Evolutionary conservation across 2,113 vertebrate species (phyloP).

Genomic region (Chinchilla lanigera): DNA sequence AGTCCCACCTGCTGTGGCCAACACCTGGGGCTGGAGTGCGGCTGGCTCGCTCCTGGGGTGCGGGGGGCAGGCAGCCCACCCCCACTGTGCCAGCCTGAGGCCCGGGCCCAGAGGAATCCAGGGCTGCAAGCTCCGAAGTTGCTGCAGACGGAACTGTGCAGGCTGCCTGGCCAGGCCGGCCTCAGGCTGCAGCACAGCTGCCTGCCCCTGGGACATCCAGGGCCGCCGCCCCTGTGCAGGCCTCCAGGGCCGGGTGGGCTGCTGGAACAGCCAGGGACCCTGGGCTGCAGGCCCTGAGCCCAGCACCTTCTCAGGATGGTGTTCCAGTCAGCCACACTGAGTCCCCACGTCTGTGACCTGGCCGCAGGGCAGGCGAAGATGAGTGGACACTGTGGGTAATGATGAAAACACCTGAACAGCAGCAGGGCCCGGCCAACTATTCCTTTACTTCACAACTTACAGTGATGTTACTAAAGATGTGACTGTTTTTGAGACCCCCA

Average conservation of each 20-base stretch:
- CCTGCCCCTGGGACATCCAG: no score
- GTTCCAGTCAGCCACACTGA: not conserved
- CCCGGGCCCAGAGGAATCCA: fast-evolving
- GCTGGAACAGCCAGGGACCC: fast-evolving
- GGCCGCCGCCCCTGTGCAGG: fast-evolving
- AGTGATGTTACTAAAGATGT: fast-evolving
- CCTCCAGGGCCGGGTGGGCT: fast-evolving
- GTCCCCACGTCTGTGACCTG: fast-evolving
- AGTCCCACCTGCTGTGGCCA: not conserved
- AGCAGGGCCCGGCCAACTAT: fast-evolving
- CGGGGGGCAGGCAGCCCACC: not conserved
- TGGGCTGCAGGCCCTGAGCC: fast-evolving
- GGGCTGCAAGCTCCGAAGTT: fast-evolving
- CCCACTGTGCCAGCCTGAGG: not conserved
- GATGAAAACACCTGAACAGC: fast-evolving
- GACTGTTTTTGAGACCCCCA: fast-evolving
- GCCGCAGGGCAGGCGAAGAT: fast-evolving
- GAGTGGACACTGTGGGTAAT: fast-evolving
- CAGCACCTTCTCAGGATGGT: not conserved
- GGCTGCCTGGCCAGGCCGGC: not conserved
- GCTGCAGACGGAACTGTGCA: fast-evolving
- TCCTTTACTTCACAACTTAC: not conserved
- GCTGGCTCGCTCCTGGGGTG: no score
- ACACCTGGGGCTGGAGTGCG: not conserved
- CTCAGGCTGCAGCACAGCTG: fast-evolving